Conservation (phyloP, 2,113 vertebrate genomes). For the Indicator maculatus region DNA sequence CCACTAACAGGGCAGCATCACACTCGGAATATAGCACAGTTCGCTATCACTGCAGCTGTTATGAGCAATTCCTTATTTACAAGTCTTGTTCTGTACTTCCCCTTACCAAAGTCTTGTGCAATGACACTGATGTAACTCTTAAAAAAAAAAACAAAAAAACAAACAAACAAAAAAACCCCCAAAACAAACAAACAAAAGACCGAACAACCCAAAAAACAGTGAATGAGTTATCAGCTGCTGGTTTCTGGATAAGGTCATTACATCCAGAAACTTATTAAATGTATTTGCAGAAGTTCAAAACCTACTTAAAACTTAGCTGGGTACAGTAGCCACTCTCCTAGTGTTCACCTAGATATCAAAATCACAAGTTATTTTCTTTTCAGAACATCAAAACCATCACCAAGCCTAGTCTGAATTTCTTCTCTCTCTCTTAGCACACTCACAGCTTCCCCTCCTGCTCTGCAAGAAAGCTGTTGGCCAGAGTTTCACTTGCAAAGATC, state of each 20-base stretch:
- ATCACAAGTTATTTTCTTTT: not conserved
- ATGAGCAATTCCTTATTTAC: constrained; percentile 9
- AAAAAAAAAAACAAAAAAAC: not conserved
- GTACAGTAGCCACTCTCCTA: not conserved
- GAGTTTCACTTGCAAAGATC: not conserved
- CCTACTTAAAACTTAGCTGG: not conserved
- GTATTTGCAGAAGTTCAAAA: not conserved
- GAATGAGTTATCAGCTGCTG: not conserved
- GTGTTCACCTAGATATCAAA: not conserved
- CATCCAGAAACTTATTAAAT: not conserved
- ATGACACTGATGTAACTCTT: not conserved
- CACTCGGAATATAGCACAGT: not conserved
- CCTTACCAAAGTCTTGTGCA: not conserved
- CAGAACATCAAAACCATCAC: not conserved
- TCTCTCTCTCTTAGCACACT: not conserved
- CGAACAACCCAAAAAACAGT: not conserved
- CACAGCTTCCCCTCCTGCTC: not conserved
- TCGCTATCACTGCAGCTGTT: not conserved
- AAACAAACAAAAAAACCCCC: not conserved
- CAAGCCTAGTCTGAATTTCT: not conserved
- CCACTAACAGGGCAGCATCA: not conserved
- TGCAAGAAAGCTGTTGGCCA: not conserved
- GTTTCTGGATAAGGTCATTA: not conserved
- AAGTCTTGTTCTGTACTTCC: not conserved
- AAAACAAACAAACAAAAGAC: not conserved